Conservation (phyloP, 2,888 invertebrate genomes). For the Chesias legatella region DNA sequence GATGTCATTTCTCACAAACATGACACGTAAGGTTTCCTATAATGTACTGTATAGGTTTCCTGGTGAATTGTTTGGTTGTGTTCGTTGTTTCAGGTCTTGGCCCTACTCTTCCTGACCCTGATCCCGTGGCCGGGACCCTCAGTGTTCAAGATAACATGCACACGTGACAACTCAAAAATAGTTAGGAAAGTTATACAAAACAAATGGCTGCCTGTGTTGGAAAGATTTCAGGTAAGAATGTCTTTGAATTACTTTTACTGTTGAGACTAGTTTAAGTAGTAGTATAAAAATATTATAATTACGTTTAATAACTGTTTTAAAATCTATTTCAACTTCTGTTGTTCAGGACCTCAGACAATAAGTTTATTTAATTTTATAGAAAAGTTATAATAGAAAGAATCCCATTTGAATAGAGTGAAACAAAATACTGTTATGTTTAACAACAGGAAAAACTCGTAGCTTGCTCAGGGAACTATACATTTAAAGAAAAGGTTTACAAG, state of each 20-base stretch:
- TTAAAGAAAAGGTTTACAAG: too few relatives aligned
- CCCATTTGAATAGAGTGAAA: too few relatives aligned
- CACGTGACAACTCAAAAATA: constrained; percentile 92
- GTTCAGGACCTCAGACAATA: too few relatives aligned
- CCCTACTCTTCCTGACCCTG: constrained; percentile 89
- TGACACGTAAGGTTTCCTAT: background rate
- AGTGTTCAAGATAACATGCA: constrained; percentile 92
- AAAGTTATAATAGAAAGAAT: too few relatives aligned
- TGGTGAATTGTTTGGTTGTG: background rate
- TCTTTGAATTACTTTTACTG: background rate
- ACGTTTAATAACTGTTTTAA: too few relatives aligned
- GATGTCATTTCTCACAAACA: constrained; percentile 22
- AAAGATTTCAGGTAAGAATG: constrained; percentile 86
- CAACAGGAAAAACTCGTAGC: too few relatives aligned
- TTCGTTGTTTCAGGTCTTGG: constrained; percentile 85
- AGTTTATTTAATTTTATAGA: too few relatives aligned
- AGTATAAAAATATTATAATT: too few relatives aligned
- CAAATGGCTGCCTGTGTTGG: constrained; percentile 94
- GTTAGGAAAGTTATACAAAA: constrained; percentile 93
- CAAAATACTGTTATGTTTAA: too few relatives aligned
- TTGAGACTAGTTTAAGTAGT: background rate
- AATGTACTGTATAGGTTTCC: too few relatives aligned
- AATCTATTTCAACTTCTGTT: too few relatives aligned
- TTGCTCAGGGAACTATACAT: too few relatives aligned
- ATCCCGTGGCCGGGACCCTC: constrained; percentile 94